Evolutionary conservation across 2,888 invertebrate species (phyloP).

Genomic region (Lacanobia oleracea): DNA sequence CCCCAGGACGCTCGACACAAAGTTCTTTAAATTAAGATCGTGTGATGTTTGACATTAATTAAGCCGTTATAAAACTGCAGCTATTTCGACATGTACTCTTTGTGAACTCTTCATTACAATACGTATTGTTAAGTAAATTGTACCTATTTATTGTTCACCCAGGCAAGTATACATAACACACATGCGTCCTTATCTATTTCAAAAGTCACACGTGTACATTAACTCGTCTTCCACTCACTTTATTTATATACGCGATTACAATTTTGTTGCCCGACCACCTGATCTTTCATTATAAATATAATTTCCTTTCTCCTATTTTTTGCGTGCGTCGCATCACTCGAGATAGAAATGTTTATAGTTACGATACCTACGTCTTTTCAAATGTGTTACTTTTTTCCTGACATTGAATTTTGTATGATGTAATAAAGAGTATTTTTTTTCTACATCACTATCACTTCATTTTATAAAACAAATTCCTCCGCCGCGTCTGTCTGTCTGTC

Average conservation of each 20-base stretch:
- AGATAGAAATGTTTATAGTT: conserved; percentile 16
- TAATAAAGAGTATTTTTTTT: conserved; percentile 23
- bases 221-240: conserved; percentile 43
- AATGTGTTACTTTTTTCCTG: conserved; percentile 8
- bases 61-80: neutral
- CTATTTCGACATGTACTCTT: conserved; percentile 14
- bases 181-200: conserved; percentile 40
- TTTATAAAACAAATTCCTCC: no score
- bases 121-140: conserved; percentile 15
- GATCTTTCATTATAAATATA: conserved; percentile 45
- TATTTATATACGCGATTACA: conserved; percentile 63
- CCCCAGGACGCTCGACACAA: neutral
- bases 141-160: conserved; percentile 14
- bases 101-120: conserved; percentile 2
- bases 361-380: neutral
- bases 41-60: conserved; percentile 14
- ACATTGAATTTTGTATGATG: conserved; percentile 31
- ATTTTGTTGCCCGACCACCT: conserved; percentile 58
- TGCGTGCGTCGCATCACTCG: conserved; percentile 7
- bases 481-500: no score
- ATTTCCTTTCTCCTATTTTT: conserved; percentile 23
- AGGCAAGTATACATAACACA: neutral
- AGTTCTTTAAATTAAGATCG: conserved; percentile 30
- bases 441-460: neutral
- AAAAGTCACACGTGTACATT: conserved; percentile 53